These are phyloP conservation scores for Mellilla xanthometata DNA, from an alignment of 2,888 invertebrate species.

Conservation along the genomic window DNA sequence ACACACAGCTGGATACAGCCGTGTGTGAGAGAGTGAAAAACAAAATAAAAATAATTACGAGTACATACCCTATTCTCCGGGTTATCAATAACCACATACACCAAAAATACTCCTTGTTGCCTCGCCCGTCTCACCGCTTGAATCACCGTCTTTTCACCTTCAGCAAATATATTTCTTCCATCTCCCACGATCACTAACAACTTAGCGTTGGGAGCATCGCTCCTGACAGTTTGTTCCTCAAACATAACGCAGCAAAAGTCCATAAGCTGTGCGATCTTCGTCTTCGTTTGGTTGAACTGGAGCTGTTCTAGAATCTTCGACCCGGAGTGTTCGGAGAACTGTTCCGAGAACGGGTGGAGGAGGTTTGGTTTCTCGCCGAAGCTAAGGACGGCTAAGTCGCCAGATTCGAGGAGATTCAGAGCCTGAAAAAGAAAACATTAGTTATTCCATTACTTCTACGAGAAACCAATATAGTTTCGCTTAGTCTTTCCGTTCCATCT, in stretches of 20 bases:
- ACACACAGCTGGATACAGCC: too few species aligned
- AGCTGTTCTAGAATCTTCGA: conserved; percentile 90
- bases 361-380: conserved; percentile 93
- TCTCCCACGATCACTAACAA: conserved; percentile 96
- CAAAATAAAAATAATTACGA: too few species aligned
- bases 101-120: conserved; percentile 93
- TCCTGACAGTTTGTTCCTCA: conserved; percentile 69
- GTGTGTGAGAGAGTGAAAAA: too few species aligned
- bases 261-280: conserved; percentile 91
- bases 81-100: conserved; percentile 98
- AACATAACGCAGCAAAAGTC: conserved; percentile 88
- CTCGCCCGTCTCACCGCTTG: conserved; percentile 91
- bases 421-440: too few species aligned
- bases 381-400: conserved; percentile 94
- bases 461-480: too few species aligned
- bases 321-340: conserved; percentile 94
- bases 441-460: too few species aligned
- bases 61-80: conserved; percentile 91
- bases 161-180: conserved; percentile 95
- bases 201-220: conserved; percentile 87
- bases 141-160: conserved; percentile 89
- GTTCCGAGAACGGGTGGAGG: conserved; percentile 93
- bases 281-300: conserved; percentile 94
- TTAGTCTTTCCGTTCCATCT: too few species aligned
- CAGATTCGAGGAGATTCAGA: conserved; percentile 95